Conservation (phyloP, 2,797 vertebrate genomes). For the Takifugu ocellatus region DNA sequence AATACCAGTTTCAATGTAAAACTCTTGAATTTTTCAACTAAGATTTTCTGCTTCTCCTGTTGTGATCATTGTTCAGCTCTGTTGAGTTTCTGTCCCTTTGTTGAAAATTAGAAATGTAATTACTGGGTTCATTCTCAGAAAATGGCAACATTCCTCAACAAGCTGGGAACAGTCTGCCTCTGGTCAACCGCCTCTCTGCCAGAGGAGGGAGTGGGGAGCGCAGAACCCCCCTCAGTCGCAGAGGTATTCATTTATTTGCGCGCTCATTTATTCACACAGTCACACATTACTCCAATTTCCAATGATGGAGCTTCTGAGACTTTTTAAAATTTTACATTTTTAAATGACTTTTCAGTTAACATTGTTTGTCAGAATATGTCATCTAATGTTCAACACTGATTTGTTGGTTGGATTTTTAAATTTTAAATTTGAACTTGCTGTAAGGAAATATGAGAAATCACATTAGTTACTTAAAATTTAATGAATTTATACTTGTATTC, state of each 20-base stretch:
- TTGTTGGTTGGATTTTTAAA: too few species aligned
- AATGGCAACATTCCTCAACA: constrained; percentile 49
- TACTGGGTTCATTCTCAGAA: constrained; percentile 29
- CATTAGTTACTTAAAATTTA: too few species aligned
- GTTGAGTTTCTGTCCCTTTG: too few species aligned
- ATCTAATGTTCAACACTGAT: not conserved
- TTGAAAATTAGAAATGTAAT: not conserved
- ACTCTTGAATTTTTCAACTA: too few species aligned
- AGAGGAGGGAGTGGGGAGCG: constrained; percentile 45
- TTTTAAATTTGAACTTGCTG: not conserved
- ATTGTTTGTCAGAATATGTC: too few species aligned
- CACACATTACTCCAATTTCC: not conserved
- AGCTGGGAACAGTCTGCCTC: constrained; percentile 26
- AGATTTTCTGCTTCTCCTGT: not conserved
- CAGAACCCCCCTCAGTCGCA: constrained; percentile 51
- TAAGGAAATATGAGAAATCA: constrained; percentile 22
- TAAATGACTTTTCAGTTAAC: too few species aligned
- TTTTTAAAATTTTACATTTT: not conserved
- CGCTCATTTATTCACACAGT: not conserved
- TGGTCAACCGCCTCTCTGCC: constrained; percentile 34
- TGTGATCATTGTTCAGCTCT: not conserved
- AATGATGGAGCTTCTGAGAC: not conserved
- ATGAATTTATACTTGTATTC: too few species aligned
- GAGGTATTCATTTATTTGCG: constrained; percentile 39
- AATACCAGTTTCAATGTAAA: too few species aligned